These are phyloP conservation scores for Cephus spinipes DNA, from an alignment of 2,888 invertebrate genomes.

Conservation along the genomic window DNA sequence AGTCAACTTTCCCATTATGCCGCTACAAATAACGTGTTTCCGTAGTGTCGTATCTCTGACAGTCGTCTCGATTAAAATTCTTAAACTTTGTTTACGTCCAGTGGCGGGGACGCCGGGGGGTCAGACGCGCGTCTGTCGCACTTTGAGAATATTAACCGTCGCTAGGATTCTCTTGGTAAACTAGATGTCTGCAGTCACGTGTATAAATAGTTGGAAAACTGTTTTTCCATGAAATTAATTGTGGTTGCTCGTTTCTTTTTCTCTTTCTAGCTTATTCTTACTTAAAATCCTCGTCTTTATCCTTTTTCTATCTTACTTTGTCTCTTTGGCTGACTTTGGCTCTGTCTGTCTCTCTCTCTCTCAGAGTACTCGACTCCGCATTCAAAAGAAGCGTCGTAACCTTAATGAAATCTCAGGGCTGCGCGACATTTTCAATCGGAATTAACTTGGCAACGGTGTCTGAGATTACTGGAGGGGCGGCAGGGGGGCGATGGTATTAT, in stretches of 20 bases:
- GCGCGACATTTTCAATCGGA: neutral
- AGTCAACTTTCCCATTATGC: neutral
- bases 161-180: neutral
- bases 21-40: neutral
- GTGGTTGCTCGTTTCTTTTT: neutral
- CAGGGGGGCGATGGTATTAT: neutral
- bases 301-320: neutral
- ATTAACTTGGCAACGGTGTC: neutral
- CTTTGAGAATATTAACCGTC: neutral
- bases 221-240: neutral
- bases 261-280: neutral
- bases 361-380: neutral
- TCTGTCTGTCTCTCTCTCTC: neutral
- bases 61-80: neutral
- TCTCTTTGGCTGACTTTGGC: neutral
- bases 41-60: neutral
- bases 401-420: neutral
- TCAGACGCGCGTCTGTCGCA: neutral
- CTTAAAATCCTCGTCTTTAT: neutral
- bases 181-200: neutral
- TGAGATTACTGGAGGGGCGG: neutral
- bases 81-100: neutral
- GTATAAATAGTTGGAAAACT: neutral
- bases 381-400: neutral
- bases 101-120: neutral